phyloP scores from a whole-genome alignment of 2,797 vertebrate species.

The Macropodus opercularis region DNA sequence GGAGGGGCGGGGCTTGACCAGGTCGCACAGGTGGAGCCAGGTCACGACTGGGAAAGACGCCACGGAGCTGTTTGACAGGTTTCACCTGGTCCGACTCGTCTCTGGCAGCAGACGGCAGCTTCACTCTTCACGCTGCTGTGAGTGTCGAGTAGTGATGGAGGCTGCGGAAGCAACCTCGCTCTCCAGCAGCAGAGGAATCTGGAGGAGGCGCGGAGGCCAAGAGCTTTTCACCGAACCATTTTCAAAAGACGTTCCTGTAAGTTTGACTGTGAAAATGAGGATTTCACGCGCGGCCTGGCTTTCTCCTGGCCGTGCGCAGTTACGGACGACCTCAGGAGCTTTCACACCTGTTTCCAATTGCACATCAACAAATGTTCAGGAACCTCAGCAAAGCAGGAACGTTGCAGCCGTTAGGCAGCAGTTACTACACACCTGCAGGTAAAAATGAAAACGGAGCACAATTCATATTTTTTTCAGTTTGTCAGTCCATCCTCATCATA shows the following conservation, averaged over 20 bases:
- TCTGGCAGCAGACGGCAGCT: no score
- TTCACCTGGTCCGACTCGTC: no score
- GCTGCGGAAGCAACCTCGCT: no score
- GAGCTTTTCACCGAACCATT: constrained; percentile 21
- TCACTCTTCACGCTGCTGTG: background rate
- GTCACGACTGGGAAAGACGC: no score
- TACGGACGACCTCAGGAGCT: background rate
- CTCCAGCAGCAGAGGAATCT: background rate
- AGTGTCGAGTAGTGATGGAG: constrained; percentile 5
- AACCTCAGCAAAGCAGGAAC: constrained; percentile 3
- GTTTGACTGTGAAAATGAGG: constrained; percentile 7
- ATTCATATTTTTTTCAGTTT: no score
- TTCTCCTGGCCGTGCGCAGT: background rate
- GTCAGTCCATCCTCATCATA: no score
- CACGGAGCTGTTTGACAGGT: no score
- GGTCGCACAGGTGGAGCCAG: no score
- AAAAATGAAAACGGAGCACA: no score
- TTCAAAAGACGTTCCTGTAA: constrained; percentile 26
- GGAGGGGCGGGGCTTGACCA: no score
- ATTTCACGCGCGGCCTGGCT: constrained; percentile 1
- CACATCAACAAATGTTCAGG: background rate
- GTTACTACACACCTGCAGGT: background rate
- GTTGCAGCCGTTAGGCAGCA: background rate
- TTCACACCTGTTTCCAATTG: constrained; percentile 1
- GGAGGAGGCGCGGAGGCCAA: constrained; percentile 16